Base-by-base conservation (phyloP, 1,140 invertebrate species). In the Drosophila leontia region DNA sequence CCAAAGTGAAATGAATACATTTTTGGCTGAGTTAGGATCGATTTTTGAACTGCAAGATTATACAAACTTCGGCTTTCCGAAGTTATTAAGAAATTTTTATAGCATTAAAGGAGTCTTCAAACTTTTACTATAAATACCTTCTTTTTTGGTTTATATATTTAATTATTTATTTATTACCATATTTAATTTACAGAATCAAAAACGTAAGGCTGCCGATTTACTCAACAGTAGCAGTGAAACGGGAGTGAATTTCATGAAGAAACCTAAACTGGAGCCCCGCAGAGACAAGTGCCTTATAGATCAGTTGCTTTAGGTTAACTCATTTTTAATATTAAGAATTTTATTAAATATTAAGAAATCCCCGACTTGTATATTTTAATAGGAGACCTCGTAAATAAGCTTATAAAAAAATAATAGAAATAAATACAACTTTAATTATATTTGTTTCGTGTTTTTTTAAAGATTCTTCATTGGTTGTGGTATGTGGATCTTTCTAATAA, bases 211-310 rank as follows among this genome's bases (percentile, higher is more conserved):
- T 4, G 83, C 82, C 4, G 91, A 92, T 57, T 63, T 87, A 44
- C 64, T 92, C 3, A 91, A 91, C 58, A 92, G 80, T 65, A 91
- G 86, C 70, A 91, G 56, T 44, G 91, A 90, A 65, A 91, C 86
- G 34, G 88, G 91, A 15, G 60, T 80, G 2, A 92, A 92, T 58
- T 87, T 91, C 47, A 87, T 91, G 68, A 92, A 92, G 35, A 92
- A 88, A 53, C 85, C 84, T 0, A 69, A 65, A 7, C 48, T 81
- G 47, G 85, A 92, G 53, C 80, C 80, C 3, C 80, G 78, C 3
- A 76, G 91, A 17, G 85, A 91, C 7, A 91, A 92, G 78, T 92
- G 88, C 71, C 86, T 92, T 55, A 92, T 92, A 17, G 91, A 92
- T 82, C 91, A 92, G 78, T 53, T 92, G 42, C 78, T 92, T 57